These are phyloP conservation scores for Nesoenas mayeri DNA, from an alignment of 2,113 vertebrate genomes.

Conservation along the genomic window DNA sequence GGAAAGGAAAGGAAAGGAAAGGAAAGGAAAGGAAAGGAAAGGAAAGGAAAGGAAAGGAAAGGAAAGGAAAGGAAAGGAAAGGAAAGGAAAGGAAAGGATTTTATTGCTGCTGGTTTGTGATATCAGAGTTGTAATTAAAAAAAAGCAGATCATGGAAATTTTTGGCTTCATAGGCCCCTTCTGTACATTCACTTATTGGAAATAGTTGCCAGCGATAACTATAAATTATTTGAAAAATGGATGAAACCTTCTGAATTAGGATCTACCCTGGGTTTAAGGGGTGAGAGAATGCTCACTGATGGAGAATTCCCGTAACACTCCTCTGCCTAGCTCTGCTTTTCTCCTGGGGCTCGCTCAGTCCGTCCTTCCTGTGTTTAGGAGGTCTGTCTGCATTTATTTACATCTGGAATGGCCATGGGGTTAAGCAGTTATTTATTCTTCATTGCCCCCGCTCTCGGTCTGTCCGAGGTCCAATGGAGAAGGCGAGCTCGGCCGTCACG, in stretches of 20 bases:
- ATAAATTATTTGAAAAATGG: neutral
- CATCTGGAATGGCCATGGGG: neutral
- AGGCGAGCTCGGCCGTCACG: neutral
- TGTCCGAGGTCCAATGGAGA: neutral
- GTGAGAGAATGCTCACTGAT: neutral
- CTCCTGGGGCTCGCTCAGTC: neutral
- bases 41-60: too few species aligned
- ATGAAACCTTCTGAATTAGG: neutral
- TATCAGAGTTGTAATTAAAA: neutral
- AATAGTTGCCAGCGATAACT: neutral
- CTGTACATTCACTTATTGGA: neutral
- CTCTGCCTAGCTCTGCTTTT: neutral
- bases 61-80: too few species aligned
- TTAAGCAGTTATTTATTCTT: neutral
- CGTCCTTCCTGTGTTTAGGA: neutral
- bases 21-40: too few species aligned
- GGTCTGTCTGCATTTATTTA: neutral
- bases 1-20: too few species aligned
- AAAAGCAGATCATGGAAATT: neutral
- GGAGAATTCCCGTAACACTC: rapidly evolving
- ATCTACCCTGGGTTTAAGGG: neutral
- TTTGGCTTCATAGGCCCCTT: neutral
- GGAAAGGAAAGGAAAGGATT: neutral
- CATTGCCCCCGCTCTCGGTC: too few species aligned
- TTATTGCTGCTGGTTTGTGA: neutral